Evolutionary conservation across 2,888 invertebrate genomes (phyloP).

Genomic region (Biston stratarius): DNA sequence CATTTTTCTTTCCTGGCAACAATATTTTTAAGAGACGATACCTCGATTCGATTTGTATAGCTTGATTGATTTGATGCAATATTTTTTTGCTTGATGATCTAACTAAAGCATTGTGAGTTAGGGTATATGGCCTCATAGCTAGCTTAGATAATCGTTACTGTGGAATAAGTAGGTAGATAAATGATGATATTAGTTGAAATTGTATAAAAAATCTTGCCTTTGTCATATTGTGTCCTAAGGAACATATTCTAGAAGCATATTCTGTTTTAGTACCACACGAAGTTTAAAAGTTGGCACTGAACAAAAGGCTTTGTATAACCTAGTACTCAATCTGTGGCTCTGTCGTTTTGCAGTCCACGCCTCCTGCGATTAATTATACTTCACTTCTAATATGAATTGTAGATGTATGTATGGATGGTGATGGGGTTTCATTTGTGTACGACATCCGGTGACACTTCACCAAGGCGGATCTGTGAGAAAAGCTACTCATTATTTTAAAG

Average conservation of each 20-base stretch:
- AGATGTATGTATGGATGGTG: slow-evolving; percentile 49
- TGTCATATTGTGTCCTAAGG: not conserved
- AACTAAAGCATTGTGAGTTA: no score
- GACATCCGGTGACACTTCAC: slow-evolving; percentile 51
- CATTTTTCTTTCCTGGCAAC: no score
- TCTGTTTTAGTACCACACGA: slow-evolving; percentile 48
- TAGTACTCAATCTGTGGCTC: slow-evolving; percentile 1
- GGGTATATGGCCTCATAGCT: no score
- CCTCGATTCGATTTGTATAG: no score
- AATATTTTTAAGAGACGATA: no score
- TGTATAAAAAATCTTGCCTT: no score
- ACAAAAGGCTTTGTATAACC: slow-evolving; percentile 58
- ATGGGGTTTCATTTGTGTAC: slow-evolving; percentile 52
- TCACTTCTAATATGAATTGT: slow-evolving; percentile 66
- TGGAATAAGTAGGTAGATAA: no score
- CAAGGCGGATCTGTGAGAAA: no score
- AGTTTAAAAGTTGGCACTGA: slow-evolving; percentile 52
- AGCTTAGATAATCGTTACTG: no score
- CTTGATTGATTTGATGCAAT: no score
- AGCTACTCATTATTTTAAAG: not conserved
- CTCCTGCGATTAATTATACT: slow-evolving; percentile 71
- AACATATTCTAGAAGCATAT: slow-evolving; percentile 10
- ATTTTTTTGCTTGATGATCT: no score
- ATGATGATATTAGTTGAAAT: no score
- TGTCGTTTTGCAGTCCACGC: slow-evolving; percentile 65